Conservation (phyloP, 2,888 invertebrate species). For the Luffia ferchaultella region DNA sequence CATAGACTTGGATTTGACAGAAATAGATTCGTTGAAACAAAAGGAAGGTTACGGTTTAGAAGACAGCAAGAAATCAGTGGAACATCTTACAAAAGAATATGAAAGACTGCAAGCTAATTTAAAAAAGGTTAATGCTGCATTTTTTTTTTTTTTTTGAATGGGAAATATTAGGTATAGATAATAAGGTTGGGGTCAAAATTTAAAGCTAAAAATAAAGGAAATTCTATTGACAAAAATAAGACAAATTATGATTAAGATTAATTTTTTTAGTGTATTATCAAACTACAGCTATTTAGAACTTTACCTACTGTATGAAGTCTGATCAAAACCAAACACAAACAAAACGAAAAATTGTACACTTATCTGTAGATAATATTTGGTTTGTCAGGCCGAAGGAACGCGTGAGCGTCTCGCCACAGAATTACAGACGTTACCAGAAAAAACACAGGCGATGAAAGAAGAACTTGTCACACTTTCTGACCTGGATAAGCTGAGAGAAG, state of each 20-base stretch:
- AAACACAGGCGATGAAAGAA: conserved; percentile 70
- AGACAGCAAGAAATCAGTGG: conserved; percentile 57
- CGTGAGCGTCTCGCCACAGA: conserved; percentile 58
- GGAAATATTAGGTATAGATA: too few relatives aligned
- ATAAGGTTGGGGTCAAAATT: too few relatives aligned
- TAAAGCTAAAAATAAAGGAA: too few relatives aligned
- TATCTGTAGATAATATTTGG: too few relatives aligned
- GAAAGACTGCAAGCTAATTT: conserved; percentile 70
- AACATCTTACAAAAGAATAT: conserved; percentile 48
- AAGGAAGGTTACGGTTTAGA: conserved; percentile 48
- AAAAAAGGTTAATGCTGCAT: conserved; percentile 60
- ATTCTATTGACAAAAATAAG: too few relatives aligned
- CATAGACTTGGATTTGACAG: conserved; percentile 68
- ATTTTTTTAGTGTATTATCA: too few relatives aligned
- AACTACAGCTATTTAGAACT: too few relatives aligned
- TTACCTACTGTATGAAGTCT: too few relatives aligned
- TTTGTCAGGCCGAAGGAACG: conserved; percentile 55
- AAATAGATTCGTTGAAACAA: conserved; percentile 54
- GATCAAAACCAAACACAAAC: too few relatives aligned
- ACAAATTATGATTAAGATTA: too few relatives aligned
- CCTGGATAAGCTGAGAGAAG: conserved; percentile 63
- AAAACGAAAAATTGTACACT: too few relatives aligned
- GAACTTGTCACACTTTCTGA: conserved; percentile 70
- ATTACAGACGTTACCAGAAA: conserved; percentile 73
- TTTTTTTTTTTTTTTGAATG: too few relatives aligned